Conservation (phyloP, 2,113 vertebrate species). For the Crotalus helleri region DNA sequence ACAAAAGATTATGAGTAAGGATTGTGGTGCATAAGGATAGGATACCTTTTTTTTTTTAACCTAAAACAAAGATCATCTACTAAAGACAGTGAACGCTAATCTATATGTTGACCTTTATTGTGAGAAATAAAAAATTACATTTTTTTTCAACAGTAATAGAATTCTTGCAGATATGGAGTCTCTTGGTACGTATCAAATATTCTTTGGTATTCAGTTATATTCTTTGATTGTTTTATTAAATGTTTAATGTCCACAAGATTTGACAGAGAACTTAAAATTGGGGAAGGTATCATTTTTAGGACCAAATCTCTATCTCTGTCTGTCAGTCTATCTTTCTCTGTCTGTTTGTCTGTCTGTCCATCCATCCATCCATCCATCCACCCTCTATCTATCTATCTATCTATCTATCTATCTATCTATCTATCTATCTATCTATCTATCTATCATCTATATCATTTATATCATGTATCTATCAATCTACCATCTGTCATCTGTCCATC, state of each 20-base stretch:
- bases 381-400: background rate
- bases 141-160: slow-evolving; percentile 5
- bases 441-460: background rate
- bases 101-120: background rate
- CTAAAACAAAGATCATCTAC: background rate
- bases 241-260: background rate
- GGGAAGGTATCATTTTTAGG: background rate
- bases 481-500: too few species aligned
- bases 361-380: background rate
- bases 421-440: background rate
- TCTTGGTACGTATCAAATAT: background rate
- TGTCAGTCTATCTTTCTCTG: too few species aligned
- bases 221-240: background rate
- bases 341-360: fast-evolving
- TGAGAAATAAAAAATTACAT: background rate
- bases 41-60: background rate
- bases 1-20: background rate
- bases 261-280: background rate
- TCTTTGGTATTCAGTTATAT: background rate
- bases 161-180: background rate
- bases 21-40: background rate
- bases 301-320: too few species aligned
- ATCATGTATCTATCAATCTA: background rate
- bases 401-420: background rate
- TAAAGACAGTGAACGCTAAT: background rate